Evolutionary conservation across 2,888 invertebrate species (phyloP), one percentile per base, ranked within the genome.

Genomic region (Prosapia bicincta): DNA sequence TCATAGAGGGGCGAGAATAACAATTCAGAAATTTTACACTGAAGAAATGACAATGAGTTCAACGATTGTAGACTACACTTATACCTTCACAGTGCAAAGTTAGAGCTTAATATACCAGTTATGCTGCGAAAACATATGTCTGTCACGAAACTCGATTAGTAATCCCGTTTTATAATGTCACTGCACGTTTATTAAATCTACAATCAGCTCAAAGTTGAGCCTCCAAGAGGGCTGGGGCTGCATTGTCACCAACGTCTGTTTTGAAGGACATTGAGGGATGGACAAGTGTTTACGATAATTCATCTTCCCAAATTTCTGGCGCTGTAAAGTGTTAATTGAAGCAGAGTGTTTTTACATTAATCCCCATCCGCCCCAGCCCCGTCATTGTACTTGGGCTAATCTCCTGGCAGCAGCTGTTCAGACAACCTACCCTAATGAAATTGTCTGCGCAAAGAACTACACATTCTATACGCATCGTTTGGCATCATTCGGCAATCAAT

Each of bases 271-370:
- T 54, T 54, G 54, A 54, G 20, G 54, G 54, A 54, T 54, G 54
- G 20, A 54, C 54, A 54, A 54, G 54, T 54, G 54, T 54, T 54
- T 20, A 20, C 20, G 54, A 54, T 54, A 54, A 54, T 54, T 54
- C 54, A 54, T 54, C 54, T 54, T 54, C 54, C n/a, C 54, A 54
- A 54, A 54, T 54, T 54, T 54, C 3, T 3, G 54, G n/a, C 2
- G 54, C 54, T 10, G 54, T n/a, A 54, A 54, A 54, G 54, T 54
- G 54, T 54, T 54, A 54, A 54, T 54, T 54, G 54, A 54, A 54
- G 54, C 54, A 54, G 54, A 54, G 54, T 54, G 54, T 54, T 54
- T 54, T 54, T 54, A 54, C 54, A 54, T 54, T 54, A 54, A 54
- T 54, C 54, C 54, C 54, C 30, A 7, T 9, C 5, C 13, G 10